Evolutionary conservation across 2,797 vertebrate species (phyloP).

Genomic region (Melopsittacus undulatus): DNA sequence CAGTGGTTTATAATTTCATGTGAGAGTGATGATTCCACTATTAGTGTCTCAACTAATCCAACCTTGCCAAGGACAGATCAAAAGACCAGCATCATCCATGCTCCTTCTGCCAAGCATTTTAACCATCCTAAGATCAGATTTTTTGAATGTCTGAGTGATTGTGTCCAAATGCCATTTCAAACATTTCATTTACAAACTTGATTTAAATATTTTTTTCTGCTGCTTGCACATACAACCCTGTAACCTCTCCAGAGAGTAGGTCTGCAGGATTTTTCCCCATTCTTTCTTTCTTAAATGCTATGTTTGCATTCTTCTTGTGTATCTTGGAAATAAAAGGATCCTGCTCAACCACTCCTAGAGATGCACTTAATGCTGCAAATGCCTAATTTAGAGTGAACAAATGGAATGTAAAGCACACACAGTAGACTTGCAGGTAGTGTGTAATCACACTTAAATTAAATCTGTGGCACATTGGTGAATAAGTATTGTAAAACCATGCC

Average conservation of each 20-base stretch:
- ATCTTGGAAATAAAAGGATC: background rate
- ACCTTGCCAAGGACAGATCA: background rate
- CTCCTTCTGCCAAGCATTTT: background rate
- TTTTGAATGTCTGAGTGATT: background rate
- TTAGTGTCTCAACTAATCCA: background rate
- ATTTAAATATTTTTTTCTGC: background rate
- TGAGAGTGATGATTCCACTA: background rate
- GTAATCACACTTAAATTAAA: background rate
- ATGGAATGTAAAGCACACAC: background rate
- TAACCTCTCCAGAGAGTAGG: background rate
- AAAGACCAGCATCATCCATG: background rate
- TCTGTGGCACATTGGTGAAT: background rate
- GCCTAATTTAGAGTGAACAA: background rate
- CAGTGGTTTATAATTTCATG: background rate
- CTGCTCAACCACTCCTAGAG: background rate
- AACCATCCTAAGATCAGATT: background rate
- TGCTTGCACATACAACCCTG: background rate
- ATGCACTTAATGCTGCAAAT: background rate
- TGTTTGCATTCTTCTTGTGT: background rate
- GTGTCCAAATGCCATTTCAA: background rate
- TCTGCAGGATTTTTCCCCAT: background rate
- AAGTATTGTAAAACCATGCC: background rate
- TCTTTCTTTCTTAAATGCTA: background rate
- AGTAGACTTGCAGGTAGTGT: background rate
- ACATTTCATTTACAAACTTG: background rate